Evolutionary conservation across 2,888 invertebrate genomes (phyloP).

Genomic region (Xylota sylvarum): DNA sequence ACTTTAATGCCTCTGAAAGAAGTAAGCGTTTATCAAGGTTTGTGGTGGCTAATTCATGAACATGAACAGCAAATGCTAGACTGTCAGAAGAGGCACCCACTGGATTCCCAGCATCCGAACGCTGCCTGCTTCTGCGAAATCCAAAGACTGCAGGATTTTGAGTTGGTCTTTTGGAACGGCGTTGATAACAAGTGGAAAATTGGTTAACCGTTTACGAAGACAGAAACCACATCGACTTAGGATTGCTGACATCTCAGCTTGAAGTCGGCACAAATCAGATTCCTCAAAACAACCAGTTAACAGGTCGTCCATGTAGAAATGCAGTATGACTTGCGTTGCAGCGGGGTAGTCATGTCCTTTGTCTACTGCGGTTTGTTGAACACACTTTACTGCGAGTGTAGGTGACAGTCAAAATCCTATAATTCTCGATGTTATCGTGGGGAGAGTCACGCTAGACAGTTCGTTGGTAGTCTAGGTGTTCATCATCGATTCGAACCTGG

Average conservation of each 20-base stretch:
- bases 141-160: background rate
- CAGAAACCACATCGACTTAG: background rate
- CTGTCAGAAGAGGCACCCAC: too few relatives aligned
- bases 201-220: background rate
- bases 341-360: too few relatives aligned
- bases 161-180: background rate
- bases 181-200: background rate
- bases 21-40: too few relatives aligned
- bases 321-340: too few relatives aligned
- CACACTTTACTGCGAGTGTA: background rate
- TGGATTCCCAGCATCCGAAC: background rate
- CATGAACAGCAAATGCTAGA: too few relatives aligned
- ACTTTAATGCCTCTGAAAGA: too few relatives aligned
- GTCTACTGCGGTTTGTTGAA: too few relatives aligned
- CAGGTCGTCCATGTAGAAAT: background rate
- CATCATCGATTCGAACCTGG: background rate
- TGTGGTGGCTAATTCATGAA: too few relatives aligned
- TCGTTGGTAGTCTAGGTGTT: background rate
- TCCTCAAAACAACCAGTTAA: background rate
- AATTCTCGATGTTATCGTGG: background rate
- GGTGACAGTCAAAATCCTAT: background rate
- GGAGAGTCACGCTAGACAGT: background rate
- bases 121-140: background rate
- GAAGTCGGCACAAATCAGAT: background rate
- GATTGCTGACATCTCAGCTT: background rate